Conservation (phyloP, 1,140 invertebrate genomes). For the Philaenus spumarius region DNA sequence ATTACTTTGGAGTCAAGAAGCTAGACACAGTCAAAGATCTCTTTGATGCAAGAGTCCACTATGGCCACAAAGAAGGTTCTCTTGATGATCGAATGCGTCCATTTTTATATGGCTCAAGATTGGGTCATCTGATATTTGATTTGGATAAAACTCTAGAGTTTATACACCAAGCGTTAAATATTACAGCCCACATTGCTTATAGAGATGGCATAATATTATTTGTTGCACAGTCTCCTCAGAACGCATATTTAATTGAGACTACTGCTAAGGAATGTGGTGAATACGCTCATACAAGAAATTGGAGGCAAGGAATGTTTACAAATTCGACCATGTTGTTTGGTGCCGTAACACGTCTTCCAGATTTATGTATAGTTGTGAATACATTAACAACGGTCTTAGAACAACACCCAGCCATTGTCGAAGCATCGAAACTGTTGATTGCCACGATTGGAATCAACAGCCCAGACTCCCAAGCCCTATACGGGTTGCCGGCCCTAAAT, state of each 20-base stretch:
- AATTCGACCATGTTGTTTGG: slow-evolving; percentile 75
- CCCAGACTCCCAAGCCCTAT: no score
- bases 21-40: slow-evolving; percentile 85
- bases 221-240: slow-evolving; percentile 59
- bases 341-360: slow-evolving; percentile 79
- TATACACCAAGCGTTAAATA: slow-evolving; percentile 83
- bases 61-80: slow-evolving; percentile 89
- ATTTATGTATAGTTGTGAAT: slow-evolving; percentile 87
- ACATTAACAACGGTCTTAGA: slow-evolving; percentile 67
- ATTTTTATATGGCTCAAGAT: slow-evolving; percentile 84
- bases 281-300: slow-evolving; percentile 82
- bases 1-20: slow-evolving; percentile 84
- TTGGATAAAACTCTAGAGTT: slow-evolving; percentile 82
- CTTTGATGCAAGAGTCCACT: slow-evolving; percentile 87
- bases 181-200: slow-evolving; percentile 87
- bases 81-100: slow-evolving; percentile 81
- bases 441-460: slow-evolving; percentile 89
- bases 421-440: slow-evolving; percentile 91
- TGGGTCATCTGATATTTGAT: slow-evolving; percentile 92
- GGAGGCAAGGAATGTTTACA: slow-evolving; percentile 80
- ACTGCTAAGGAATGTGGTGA: slow-evolving; percentile 84
- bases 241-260: slow-evolving; percentile 72
- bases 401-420: slow-evolving; percentile 65
- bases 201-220: slow-evolving; percentile 49
- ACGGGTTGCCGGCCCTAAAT: no score